Conservation (phyloP, 2,888 invertebrate species). For the Stenolophus ochropezus region DNA sequence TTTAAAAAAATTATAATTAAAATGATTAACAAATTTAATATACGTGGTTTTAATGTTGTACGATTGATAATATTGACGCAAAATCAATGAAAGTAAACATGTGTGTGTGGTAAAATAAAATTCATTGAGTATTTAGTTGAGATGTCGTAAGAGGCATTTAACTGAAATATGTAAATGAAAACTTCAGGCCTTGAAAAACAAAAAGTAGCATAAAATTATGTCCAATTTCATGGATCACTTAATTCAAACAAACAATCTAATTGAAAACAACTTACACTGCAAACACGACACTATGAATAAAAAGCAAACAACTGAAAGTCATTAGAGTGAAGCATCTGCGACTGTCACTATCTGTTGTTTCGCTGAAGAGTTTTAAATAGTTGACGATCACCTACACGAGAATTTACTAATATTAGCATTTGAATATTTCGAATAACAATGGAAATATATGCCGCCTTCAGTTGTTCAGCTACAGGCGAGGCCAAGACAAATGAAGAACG, state of each 20-base stretch:
- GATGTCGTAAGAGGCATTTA: slow-evolving; percentile 13
- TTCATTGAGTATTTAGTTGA: slow-evolving; percentile 2
- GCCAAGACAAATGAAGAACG: slow-evolving; percentile 44
- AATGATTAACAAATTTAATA: no score
- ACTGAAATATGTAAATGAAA: slow-evolving; percentile 39
- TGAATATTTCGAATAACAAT: slow-evolving; percentile 55
- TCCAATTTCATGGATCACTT: slow-evolving; percentile 41
- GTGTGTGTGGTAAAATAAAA: neutral
- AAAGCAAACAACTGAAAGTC: slow-evolving; percentile 29
- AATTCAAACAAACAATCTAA: slow-evolving; percentile 31
- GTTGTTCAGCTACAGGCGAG: slow-evolving; percentile 48
- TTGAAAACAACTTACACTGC: slow-evolving; percentile 32
- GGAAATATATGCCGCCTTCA: slow-evolving; percentile 51
- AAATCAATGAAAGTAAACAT: neutral
- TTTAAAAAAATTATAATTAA: no score
- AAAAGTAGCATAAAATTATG: slow-evolving; percentile 41
- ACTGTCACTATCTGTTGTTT: slow-evolving; percentile 42
- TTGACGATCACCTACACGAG: slow-evolving; percentile 32
- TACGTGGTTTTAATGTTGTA: no score
- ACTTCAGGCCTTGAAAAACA: slow-evolving; percentile 22
- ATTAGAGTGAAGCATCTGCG: slow-evolving; percentile 38
- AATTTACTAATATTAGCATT: slow-evolving; percentile 48
- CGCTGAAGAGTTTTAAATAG: slow-evolving; percentile 36
- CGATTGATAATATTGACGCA: no score
- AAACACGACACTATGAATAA: slow-evolving; percentile 31